These are phyloP conservation scores for Megamerina dolium DNA, from an alignment of 2,888 invertebrate genomes.

Conservation along the genomic window DNA sequence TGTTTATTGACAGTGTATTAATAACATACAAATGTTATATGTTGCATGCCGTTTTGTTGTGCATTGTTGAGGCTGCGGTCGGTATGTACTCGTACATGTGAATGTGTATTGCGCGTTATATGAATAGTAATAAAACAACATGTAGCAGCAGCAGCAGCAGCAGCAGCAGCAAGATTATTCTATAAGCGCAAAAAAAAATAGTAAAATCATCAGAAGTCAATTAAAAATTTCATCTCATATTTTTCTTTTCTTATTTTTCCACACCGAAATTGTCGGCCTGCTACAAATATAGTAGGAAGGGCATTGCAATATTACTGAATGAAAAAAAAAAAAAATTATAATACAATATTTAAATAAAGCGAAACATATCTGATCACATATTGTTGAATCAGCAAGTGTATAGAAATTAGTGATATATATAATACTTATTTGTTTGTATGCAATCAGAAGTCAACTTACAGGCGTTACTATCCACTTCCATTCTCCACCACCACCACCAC, in stretches of 20 bases:
- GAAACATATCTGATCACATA: too few species aligned
- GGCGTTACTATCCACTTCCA: not conserved
- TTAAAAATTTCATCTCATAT: slow-evolving; percentile 11
- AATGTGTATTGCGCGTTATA: slow-evolving; percentile 7
- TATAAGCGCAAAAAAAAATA: slow-evolving; percentile 6
- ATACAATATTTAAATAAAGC: too few species aligned
- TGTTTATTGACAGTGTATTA: not conserved
- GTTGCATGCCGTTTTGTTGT: not conserved
- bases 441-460: too few species aligned
- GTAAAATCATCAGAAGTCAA: slow-evolving; percentile 15
- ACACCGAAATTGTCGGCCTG: slow-evolving; percentile 2
- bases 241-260: slow-evolving; percentile 1
- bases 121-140: slow-evolving; percentile 4
- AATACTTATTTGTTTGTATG: not conserved
- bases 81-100: not conserved
- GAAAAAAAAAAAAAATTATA: too few species aligned
- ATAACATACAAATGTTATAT: not conserved
- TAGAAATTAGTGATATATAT: too few species aligned
- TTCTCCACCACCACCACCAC: not conserved
- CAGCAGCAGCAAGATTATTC: not conserved
- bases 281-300: too few species aligned
- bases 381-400: too few species aligned
- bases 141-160: not conserved
- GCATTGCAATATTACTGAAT: too few species aligned
- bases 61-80: not conserved